Percentiles rank a stretch among this genome's conserved stretches.
Conservation (phyloP, 2,888 invertebrate species). For the Acanthococcus lagerstroemiae region DNA sequence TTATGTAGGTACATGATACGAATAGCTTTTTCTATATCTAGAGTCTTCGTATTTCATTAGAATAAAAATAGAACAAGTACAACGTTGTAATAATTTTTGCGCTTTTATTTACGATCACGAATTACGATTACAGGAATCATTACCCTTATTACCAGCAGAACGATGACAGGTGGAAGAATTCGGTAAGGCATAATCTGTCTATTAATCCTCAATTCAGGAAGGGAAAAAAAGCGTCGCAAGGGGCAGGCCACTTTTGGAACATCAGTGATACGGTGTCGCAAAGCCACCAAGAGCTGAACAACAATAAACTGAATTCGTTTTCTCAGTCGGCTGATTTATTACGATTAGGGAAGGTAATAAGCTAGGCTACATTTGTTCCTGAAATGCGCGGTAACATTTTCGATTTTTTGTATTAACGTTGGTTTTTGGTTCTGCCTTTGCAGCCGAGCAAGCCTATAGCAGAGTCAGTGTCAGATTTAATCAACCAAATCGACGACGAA, state of each 20-base stretch:
- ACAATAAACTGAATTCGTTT: background rate
- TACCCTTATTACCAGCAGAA: conserved; percentile 82
- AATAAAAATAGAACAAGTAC: too few relatives aligned
- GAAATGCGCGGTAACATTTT: background rate
- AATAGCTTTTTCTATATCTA: too few relatives aligned
- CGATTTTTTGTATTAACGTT: too few relatives aligned
- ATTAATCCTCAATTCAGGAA: conserved; percentile 87
- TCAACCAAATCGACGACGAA: conserved; percentile 24
- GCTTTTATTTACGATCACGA: too few relatives aligned
- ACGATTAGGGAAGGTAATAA: too few relatives aligned
- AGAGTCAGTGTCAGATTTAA: background rate
- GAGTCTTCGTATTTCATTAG: too few relatives aligned
- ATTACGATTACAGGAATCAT: conserved; percentile 70
- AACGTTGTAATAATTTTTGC: too few relatives aligned
- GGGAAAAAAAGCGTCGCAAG: conserved; percentile 73
- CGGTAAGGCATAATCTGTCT: conserved; percentile 78
- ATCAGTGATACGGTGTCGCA: conserved; percentile 48
- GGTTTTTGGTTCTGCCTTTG: background rate
- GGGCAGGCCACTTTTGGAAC: conserved; percentile 83
- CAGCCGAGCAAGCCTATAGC: background rate
- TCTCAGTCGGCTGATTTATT: too few relatives aligned
- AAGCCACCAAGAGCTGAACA: background rate
- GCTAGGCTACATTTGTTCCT: background rate
- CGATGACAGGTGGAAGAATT: conserved; percentile 88
- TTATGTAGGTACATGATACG: too few relatives aligned